Evolutionary conservation across 2,888 invertebrate species (phyloP).

Genomic region (Liodrosophila aerea): DNA sequence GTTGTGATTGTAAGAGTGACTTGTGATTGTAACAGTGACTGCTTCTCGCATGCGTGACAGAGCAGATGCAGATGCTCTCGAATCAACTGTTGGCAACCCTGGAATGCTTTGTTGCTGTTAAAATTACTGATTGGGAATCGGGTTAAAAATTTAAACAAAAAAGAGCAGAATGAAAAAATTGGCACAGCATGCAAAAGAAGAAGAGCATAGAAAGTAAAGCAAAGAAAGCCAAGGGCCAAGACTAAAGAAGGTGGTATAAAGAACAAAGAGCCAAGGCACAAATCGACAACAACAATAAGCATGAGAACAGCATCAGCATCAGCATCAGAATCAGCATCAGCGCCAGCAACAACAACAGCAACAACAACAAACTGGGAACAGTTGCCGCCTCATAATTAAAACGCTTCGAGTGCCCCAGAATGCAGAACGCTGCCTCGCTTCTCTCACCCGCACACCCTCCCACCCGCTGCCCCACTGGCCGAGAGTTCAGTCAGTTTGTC

Average conservation of each 20-base stretch:
- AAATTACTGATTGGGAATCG: slow-evolving; percentile 63
- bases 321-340: slow-evolving; percentile 31
- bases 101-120: slow-evolving; percentile 18
- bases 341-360: slow-evolving; percentile 43
- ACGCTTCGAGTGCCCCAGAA: slow-evolving; percentile 62
- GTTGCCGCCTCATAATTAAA: slow-evolving; percentile 72
- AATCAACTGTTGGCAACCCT: slow-evolving; percentile 57
- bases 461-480: background rate
- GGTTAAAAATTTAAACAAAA: slow-evolving; percentile 73
- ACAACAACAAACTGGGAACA: slow-evolving; percentile 36
- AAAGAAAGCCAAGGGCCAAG: background rate
- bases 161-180: slow-evolving; percentile 67
- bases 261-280: slow-evolving; percentile 23
- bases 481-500: background rate
- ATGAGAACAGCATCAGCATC: slow-evolving; percentile 32
- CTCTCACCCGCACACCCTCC: background rate
- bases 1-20: too few species aligned
- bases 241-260: slow-evolving; percentile 21
- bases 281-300: slow-evolving; percentile 33
- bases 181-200: slow-evolving; percentile 28
- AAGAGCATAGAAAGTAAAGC: slow-evolving; percentile 2
- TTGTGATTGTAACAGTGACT: too few species aligned
- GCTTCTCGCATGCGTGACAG: slow-evolving; percentile 14
- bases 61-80: slow-evolving; percentile 28
- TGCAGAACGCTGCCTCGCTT: slow-evolving; percentile 38